Evolutionary conservation across 2,888 invertebrate genomes (phyloP).

Genomic region (Isotomurus palustris): DNA sequence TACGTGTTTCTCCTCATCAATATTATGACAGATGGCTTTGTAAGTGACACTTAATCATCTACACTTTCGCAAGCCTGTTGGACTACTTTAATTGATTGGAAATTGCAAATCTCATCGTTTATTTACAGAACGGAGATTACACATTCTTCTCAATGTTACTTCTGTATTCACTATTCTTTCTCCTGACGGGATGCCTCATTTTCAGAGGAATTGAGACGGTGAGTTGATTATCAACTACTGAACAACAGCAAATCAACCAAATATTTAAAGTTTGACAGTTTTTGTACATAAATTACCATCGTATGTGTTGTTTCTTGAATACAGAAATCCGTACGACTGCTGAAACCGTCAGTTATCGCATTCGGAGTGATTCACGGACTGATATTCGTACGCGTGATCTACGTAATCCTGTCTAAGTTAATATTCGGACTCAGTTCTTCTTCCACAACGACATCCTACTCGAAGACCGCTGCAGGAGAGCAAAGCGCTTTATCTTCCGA

Average conservation of each 20-base stretch:
- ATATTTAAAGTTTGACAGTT: neutral
- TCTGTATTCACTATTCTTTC: neutral
- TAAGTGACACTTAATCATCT: neutral
- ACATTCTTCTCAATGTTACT: conserved; percentile 2
- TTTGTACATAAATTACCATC: neutral
- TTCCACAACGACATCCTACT: neutral
- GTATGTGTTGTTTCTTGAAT: neutral
- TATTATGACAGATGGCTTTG: neutral
- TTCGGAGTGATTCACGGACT: conserved; percentile 4
- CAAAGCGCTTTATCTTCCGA: neutral
- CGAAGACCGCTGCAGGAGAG: neutral
- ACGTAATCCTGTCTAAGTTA: conserved; percentile 4
- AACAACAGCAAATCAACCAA: neutral
- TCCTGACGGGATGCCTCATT: neutral
- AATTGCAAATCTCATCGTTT: neutral
- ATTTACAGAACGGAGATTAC: neutral
- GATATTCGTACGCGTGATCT: conserved; percentile 6
- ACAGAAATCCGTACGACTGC: conserved; percentile 1
- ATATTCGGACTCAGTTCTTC: neutral
- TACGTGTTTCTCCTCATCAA: neutral
- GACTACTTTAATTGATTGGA: neutral
- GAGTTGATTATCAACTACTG: neutral
- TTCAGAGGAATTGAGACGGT: conserved; percentile 7
- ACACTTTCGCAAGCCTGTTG: neutral
- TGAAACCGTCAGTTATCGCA: neutral